Evolutionary conservation across 1,140 invertebrate genomes (phyloP).

Genomic region (Drosophila novamexicana): DNA sequence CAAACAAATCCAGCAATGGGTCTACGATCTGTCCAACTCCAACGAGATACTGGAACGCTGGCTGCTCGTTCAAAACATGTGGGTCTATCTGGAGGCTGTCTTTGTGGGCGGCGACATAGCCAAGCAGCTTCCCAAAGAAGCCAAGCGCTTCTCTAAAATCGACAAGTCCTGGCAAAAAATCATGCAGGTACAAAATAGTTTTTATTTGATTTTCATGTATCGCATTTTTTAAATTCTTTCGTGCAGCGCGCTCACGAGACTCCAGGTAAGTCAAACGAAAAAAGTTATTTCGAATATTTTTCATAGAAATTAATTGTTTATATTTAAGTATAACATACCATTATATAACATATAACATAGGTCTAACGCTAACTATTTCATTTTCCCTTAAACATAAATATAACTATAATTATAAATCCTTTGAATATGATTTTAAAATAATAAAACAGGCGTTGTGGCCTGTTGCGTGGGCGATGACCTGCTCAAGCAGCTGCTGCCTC

Average conservation of each 20-base stretch:
- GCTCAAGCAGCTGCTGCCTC: slow-evolving; percentile 95
- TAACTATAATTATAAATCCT: background rate
- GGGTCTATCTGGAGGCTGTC: slow-evolving; percentile 99
- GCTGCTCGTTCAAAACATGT: slow-evolving; percentile 98
- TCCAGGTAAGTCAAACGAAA: slow-evolving; percentile 86
- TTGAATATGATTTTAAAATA: slow-evolving; percentile 4
- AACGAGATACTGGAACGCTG: slow-evolving; percentile 98
- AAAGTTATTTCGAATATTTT: too few species aligned
- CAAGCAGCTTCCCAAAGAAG: slow-evolving; percentile 97
- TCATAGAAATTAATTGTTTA: too few species aligned
- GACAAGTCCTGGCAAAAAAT: slow-evolving; percentile 99
- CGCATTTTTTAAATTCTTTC: slow-evolving; percentile 9
- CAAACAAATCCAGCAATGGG: slow-evolving; percentile 98
- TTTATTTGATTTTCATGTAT: slow-evolving; percentile 85
- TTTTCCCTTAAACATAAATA: background rate
- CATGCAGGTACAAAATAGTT: slow-evolving; percentile 90
- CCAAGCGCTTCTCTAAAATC: slow-evolving; percentile 97
- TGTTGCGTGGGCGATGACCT: slow-evolving; percentile 98
- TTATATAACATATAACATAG: too few species aligned
- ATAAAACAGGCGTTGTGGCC: slow-evolving; percentile 88
- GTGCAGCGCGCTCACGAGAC: slow-evolving; percentile 88
- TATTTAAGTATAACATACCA: too few species aligned
- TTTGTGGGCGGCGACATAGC: slow-evolving; percentile 99
- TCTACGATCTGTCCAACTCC: slow-evolving; percentile 96
- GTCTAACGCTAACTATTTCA: background rate